phyloP scores from a whole-genome alignment of 1,140 invertebrate genomes.

The Aphaenogaster rudis region DNA sequence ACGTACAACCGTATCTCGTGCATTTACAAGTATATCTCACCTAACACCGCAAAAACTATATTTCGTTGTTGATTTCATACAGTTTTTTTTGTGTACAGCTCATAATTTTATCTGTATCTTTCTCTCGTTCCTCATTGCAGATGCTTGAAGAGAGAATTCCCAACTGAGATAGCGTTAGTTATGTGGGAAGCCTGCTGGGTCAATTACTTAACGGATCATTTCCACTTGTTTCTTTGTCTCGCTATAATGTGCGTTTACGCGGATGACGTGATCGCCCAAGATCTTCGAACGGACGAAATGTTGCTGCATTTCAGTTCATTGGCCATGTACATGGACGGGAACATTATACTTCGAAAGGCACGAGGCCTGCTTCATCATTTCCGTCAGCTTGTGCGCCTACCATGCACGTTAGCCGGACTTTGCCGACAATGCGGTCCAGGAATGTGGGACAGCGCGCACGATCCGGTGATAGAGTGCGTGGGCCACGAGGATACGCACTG shows the following conservation, averaged over 20 bases:
- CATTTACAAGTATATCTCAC: background rate
- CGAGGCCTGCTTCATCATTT: conserved; percentile 96
- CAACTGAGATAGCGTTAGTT: conserved; percentile 93
- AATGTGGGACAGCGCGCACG: conserved; percentile 97
- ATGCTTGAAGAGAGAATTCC: conserved; percentile 96
- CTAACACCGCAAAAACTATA: background rate
- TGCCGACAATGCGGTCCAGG: conserved; percentile 96
- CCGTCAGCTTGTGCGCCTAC: conserved; percentile 93
- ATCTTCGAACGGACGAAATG: conserved; percentile 96
- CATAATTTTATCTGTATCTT: background rate
- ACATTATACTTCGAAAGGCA: conserved; percentile 96
- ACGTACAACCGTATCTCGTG: conserved; percentile 81
- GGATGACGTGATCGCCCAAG: conserved; percentile 96
- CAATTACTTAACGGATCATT: conserved; percentile 97
- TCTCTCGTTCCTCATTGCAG: conserved; percentile 81
- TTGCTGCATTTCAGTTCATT: conserved; percentile 97
- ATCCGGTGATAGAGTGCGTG: conserved; percentile 92
- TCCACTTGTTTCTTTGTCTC: conserved; percentile 96
- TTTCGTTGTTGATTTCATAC: background rate
- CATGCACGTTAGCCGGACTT: conserved; percentile 95
- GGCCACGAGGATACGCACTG: conserved; percentile 84
- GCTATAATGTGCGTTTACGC: conserved; percentile 97
- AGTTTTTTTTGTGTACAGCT: too few species aligned
- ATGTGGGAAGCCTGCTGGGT: conserved; percentile 99
- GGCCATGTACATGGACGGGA: conserved; percentile 98